Base-by-base conservation (phyloP, 2,888 invertebrate species). In the Acanthosepion pharaonis region DNA sequence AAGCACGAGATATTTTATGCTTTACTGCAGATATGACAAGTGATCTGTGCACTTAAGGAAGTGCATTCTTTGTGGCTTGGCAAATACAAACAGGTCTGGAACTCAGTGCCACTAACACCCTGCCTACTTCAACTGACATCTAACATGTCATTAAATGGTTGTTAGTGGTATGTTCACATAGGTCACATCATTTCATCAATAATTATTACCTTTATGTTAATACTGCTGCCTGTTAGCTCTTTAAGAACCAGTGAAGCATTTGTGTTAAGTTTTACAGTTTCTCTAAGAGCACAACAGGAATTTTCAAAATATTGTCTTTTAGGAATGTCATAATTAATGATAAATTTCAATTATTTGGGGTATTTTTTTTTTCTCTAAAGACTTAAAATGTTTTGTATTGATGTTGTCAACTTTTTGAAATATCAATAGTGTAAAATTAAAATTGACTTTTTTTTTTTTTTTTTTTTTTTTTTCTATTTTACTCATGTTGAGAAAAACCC, bases 11-110 rank as follows among this genome's bases (percentile, higher is more conserved):
- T 78, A 78, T 78, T 59, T 59, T n/a, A 78, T 78, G 78, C 78
- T 78, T 78, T 78, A 33, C n/a, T 78, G n/a, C 78, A 78, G 78
- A 78, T 33, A n/a, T 78, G 78, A 78, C 78, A n/a, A 78, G 78
- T 33, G n/a, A 78, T 78, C 78, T 33, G n/a, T 78, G 78, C 78
- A 78, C 78, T 78, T 78, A 33, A 78, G 33, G 78, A 78, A n/a
- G n/a, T n/a, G n/a, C 78, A 78, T n/a, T 78, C n/a, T 78, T n/a
- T 78, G n/a, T 78, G 78, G 78, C 15, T 78, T 78, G 33, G 78
- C 78, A 78, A 78, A 33, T 18, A 78, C n/a, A n/a, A 78, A 78
- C n/a, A 78, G 33, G 78, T 78, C 78, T 11, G 78, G n/a, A 78
- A 78, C n/a, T 23, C 0, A 5, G 15, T 18, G 20, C 55, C 23